phyloP scores from a whole-genome alignment of 1,140 invertebrate genomes.

The Aricia agestis region DNA sequence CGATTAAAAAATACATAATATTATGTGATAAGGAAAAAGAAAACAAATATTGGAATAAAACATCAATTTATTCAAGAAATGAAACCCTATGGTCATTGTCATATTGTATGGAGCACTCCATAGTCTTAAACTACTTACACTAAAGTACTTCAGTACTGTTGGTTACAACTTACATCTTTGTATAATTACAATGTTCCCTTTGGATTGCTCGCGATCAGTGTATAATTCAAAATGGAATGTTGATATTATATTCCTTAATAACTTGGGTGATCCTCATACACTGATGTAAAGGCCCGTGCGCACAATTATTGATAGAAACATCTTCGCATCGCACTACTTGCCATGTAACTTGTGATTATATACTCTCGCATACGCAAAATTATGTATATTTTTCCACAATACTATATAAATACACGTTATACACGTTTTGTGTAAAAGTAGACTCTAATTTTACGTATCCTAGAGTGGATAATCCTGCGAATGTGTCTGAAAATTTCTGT shows the following conservation, averaged over 20 bases:
- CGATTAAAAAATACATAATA: too few relatives aligned
- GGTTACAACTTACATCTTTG: neutral
- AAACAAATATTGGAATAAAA: conserved; percentile 11
- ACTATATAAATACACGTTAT: too few relatives aligned
- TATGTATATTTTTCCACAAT: too few relatives aligned
- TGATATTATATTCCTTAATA: neutral
- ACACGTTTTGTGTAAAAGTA: too few relatives aligned
- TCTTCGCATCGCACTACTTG: too few relatives aligned
- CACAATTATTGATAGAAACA: neutral
- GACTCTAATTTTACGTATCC: too few relatives aligned
- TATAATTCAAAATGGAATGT: conserved; percentile 6
- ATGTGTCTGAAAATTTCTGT: too few relatives aligned
- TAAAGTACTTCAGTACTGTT: conserved; percentile 14
- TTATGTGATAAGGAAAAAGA: neutral
- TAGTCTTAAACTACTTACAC: conserved; percentile 18
- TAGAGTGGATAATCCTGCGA: too few relatives aligned
- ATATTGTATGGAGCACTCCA: conserved; percentile 16
- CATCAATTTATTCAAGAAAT: conserved; percentile 20
- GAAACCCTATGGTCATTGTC: conserved; percentile 16
- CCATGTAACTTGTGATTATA: too few relatives aligned
- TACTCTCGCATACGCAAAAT: too few relatives aligned
- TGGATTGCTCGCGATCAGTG: neutral
- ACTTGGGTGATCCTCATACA: neutral
- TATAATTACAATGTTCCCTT: conserved; percentile 8
- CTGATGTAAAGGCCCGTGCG: neutral